Conservation (phyloP, 2,888 invertebrate genomes). For the Drosophila anomelani region DNA sequence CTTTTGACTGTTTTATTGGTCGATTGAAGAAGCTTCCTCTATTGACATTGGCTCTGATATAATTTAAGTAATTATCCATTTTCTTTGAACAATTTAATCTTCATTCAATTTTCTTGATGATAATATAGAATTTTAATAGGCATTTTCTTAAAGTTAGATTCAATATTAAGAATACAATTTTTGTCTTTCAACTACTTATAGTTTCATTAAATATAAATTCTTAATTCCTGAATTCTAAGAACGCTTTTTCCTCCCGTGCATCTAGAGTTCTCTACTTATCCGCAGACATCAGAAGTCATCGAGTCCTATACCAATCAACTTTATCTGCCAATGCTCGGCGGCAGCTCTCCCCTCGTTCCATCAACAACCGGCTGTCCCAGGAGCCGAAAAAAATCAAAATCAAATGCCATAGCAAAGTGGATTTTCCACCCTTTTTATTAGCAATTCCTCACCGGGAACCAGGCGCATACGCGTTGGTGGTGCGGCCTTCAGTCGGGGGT, state of each 20-base stretch:
- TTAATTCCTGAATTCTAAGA: not conserved
- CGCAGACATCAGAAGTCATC: slow-evolving; percentile 73
- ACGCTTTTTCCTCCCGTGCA: not conserved
- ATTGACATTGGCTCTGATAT: slow-evolving; percentile 27
- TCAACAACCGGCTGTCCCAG: slow-evolving; percentile 23
- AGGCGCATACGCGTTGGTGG: slow-evolving; percentile 45
- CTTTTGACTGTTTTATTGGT: slow-evolving; percentile 48
- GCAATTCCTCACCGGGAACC: slow-evolving; percentile 66
- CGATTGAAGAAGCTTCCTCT: slow-evolving; percentile 32
- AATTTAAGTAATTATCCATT: slow-evolving; percentile 25
- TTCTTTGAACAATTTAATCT: not conserved
- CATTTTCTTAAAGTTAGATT: not conserved
- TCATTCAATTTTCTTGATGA: not conserved
- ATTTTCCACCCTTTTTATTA: slow-evolving; percentile 82
- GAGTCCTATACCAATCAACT: slow-evolving; percentile 41
- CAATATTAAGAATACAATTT: not conserved
- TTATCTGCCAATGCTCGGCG: slow-evolving; percentile 19
- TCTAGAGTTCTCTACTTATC: slow-evolving; percentile 54
- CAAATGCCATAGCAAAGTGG: slow-evolving; percentile 82
- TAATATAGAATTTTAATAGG: not conserved
- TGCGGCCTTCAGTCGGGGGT: slow-evolving; percentile 29
- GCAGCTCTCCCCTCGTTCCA: slow-evolving; percentile 10
- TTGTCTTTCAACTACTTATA: not conserved
- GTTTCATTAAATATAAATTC: not conserved
- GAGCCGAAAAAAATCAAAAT: slow-evolving; percentile 76